Base-by-base conservation (phyloP, 1,140 invertebrate genomes). In the Drosophila sp. region DNA sequence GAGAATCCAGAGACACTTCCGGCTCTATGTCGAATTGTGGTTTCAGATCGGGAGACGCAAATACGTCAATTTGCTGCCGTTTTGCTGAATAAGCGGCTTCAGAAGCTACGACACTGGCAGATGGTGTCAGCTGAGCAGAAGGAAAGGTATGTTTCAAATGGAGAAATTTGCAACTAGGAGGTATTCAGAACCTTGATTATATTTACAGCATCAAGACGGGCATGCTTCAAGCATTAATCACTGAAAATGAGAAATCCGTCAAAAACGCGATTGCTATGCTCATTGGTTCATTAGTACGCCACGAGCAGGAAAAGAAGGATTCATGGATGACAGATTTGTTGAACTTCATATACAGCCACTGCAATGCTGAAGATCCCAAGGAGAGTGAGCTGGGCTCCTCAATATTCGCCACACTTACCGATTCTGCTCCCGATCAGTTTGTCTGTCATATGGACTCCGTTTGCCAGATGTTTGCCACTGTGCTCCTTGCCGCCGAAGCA, bases 11-110 rank as follows among this genome's bases (percentile, higher is more conserved):
- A 94, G 54, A 93, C 94, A 7, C 92, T 94, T 72, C 89, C 92
- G 27, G 92, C 91, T 9, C 87, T 96, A 50, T 95, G 94, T 71
- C 92, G 94, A 71, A 92, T 95, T 9, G 79, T 95, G 13, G 92
- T 93, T 1, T 92, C 93, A 0, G 93, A 93, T 2, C 58, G 76
- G n/a, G 94, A 93, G 76, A 76, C 93, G 0, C 93, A 95, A 92
- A 92, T 95, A n/a, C 92, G 95, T 43, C 95, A 96, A 80, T 95
- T 95, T 82, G 94, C 95, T 25, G 94, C 94, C 40, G 93, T 96
- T 36, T 82, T 96, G 11, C 90, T 96, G 2, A 91, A 93, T 27
- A 95, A 94, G 79, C 93, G 94, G 66, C 93, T 95, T 9, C 75
- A 73, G 1, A 95, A 95, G 92, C 90, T 90, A 48, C 93, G 93